Percentiles rank a stretch among this genome's conserved stretches.
These are phyloP conservation scores for Phthorimaea operculella DNA, from an alignment of 1,140 invertebrate species.

Conservation along the genomic window DNA sequence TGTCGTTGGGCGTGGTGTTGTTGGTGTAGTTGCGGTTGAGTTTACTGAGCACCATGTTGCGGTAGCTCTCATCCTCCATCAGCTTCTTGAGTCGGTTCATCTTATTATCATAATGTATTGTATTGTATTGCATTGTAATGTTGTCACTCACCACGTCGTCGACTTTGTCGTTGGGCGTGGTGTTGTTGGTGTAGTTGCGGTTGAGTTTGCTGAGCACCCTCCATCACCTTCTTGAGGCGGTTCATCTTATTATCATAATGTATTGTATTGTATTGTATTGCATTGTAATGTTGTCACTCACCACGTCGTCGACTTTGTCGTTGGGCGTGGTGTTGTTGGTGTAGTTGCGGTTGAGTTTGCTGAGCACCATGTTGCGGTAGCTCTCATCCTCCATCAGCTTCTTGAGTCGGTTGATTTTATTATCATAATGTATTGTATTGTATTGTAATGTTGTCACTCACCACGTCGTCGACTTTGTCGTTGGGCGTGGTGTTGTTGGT, in stretches of 20 bases:
- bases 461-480: no score
- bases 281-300: no score
- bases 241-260: no score
- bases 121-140: no score
- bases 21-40: conserved; percentile 94
- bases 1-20: conserved; percentile 94
- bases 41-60: conserved; percentile 95
- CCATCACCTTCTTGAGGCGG: conserved; percentile 96
- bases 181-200: conserved; percentile 91
- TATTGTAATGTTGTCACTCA: no score
- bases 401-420: conserved; percentile 90
- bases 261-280: no score
- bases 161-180: conserved; percentile 95
- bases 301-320: conserved; percentile 98
- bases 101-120: no score
- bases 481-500: conserved; percentile 94
- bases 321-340: conserved; percentile 94
- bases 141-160: conserved; percentile 95
- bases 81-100: conserved; percentile 93
- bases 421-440: no score
- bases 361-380: conserved; percentile 95
- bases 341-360: conserved; percentile 93
- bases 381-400: conserved; percentile 99
- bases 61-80: conserved; percentile 99
- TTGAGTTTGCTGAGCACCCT: conserved; percentile 97